Evolutionary conservation across 2,888 invertebrate species (phyloP), one percentile per base, ranked within the genome.

Genomic region (Drosophila buzzatii): DNA sequence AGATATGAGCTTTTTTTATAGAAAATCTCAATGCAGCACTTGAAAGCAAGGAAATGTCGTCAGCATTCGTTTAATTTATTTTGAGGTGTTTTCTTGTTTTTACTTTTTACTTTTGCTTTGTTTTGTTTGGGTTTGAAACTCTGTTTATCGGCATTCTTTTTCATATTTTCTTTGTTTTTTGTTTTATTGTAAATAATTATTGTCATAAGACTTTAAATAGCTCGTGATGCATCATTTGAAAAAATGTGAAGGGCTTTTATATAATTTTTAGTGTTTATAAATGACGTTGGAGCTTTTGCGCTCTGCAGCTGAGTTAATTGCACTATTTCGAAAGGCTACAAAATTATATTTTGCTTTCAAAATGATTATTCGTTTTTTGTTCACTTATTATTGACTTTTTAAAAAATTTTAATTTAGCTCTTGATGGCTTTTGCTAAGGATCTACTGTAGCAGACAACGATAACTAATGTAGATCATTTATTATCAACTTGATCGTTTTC

Each of bases 1-100:
- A 53, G 16, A 20, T 49, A 47, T 45, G 45, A 47, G 53, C 42
- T 27, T 27, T 27, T 64, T 64, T 61, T 53, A 74, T 64, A n/a
- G 33, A 58, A 49, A 81, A 79, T 74, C 81, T 70, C 35, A 18
- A 7, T 44, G 42, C 41, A 64, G 44, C 82, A 76, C 81, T 70
- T 51, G 62, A 79, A 72, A 49, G 63, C 42, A 12, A 27, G 23
- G 39, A 41, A 66, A 63, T 82, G 68, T 71, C 61, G 82, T 69
- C 69, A 84, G 82, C 61, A 33, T 75, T 70, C 79, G 59, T 70
- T 82, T 71, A 71, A 85, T 73, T 76, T 73, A 79, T 76, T 69
- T 70, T 69, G 69, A 59, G 23, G 63, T 49, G 47, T 64, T 70
- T 56, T 49, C 23, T 56, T 59, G 14, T 39, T 27, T 35, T 37